These are phyloP conservation scores for Psilopsiagon aymara DNA, from an alignment of 2,113 vertebrate species.

Conservation along the genomic window DNA sequence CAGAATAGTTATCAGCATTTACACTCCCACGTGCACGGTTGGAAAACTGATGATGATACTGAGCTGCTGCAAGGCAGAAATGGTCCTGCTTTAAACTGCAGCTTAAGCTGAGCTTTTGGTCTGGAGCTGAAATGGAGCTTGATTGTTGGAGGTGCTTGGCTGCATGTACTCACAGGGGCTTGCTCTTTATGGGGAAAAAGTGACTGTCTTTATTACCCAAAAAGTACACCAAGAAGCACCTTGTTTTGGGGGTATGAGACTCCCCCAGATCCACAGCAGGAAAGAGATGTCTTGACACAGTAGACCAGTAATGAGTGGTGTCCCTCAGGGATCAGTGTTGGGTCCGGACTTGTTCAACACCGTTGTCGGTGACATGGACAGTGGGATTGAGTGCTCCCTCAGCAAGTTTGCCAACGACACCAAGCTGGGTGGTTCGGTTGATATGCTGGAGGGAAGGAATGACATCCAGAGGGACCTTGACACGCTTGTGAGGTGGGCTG, in stretches of 20 bases:
- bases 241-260: neutral
- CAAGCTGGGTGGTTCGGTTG: no score
- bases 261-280: neutral
- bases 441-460: no score
- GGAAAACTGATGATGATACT: neutral
- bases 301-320: no score
- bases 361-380: no score
- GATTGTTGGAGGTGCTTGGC: neutral
- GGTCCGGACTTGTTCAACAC: no score
- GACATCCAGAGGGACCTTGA: no score
- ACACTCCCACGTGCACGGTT: neutral
- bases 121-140: neutral
- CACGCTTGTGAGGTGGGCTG: no score
- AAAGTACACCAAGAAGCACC: neutral
- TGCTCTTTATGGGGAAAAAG: neutral
- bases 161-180: neutral
- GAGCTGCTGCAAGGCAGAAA: neutral
- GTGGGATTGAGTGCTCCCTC: no score
- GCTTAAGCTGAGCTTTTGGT: neutral
- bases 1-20: constrained; percentile 16
- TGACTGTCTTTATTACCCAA: neutral
- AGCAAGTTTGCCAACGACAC: no score
- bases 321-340: no score
- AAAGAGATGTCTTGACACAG: neutral
- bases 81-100: neutral